Percentiles rank a stretch among this genome's conserved stretches.
These are phyloP conservation scores for Drosophila setifemur DNA, from an alignment of 1,140 invertebrate genomes.

Conservation along the genomic window DNA sequence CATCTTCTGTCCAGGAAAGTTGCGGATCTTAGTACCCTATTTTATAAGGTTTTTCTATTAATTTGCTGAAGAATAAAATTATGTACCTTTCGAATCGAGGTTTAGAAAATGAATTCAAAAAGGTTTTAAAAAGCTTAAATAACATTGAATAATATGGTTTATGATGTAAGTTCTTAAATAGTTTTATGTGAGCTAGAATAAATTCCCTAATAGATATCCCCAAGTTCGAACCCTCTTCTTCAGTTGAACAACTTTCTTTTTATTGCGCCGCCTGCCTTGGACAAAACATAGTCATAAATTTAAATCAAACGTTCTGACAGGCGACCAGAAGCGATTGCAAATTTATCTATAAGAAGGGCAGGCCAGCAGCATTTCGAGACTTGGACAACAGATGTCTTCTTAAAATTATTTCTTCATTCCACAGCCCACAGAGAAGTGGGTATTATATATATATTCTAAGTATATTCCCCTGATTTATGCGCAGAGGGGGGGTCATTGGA, in stretches of 20 bases:
- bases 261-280: conserved; percentile 48
- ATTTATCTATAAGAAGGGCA: conserved; percentile 51
- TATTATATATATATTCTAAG: neutral
- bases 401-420: conserved; percentile 20
- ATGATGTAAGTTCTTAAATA: too few relatives aligned
- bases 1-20: too few relatives aligned
- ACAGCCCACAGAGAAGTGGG: too few relatives aligned
- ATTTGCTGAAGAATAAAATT: too few relatives aligned
- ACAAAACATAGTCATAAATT: conserved; percentile 69
- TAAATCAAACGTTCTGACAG: conserved; percentile 69
- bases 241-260: neutral
- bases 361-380: conserved; percentile 34
- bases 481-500: conserved; percentile 1
- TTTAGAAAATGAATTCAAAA: neutral
- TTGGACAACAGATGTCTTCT: conserved; percentile 46
- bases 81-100: too few relatives aligned
- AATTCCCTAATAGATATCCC: too few relatives aligned
- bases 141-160: too few relatives aligned
- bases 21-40: neutral
- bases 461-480: conserved; percentile 27
- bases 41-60: neutral
- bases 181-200: too few relatives aligned
- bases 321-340: conserved; percentile 46
- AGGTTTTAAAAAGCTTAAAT: neutral
- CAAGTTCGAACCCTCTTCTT: neutral